Conservation (phyloP, 2,113 vertebrate species). For the Thamnaconus septentrionalis region DNA sequence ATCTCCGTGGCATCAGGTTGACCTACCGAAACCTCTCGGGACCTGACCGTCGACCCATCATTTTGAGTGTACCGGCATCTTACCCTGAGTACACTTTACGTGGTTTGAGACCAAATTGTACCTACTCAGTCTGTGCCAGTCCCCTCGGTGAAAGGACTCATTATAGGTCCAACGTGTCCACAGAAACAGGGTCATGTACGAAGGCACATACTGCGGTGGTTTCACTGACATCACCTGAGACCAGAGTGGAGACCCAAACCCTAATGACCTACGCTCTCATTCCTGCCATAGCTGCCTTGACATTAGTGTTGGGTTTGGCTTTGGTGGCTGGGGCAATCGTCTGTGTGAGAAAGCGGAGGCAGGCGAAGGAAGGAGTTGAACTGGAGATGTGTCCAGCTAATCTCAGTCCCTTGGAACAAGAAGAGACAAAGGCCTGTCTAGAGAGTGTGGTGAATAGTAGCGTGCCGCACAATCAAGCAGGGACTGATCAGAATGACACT, state of each 20-base stretch:
- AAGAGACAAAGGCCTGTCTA: constrained; percentile 82
- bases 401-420: constrained; percentile 77
- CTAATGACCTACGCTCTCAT: constrained; percentile 78
- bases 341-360: constrained; percentile 74
- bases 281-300: constrained; percentile 68
- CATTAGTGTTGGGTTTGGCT: constrained; percentile 74
- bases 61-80: constrained; percentile 82
- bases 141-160: constrained; percentile 75
- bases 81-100: constrained; percentile 86
- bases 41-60: constrained; percentile 82
- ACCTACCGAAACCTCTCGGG: constrained; percentile 89
- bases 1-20: constrained; percentile 83
- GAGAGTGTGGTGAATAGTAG: constrained; percentile 78
- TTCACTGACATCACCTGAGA: constrained; percentile 71
- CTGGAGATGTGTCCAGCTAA: constrained; percentile 75
- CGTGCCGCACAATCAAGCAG: constrained; percentile 68
- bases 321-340: constrained; percentile 61
- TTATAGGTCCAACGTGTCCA: constrained; percentile 48
- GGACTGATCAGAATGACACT: constrained; percentile 56
- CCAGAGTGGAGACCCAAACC: constrained; percentile 65
- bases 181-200: constrained; percentile 74
- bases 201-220: constrained; percentile 77
- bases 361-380: constrained; percentile 78
- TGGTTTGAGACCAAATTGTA: constrained; percentile 86
- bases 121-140: constrained; percentile 86